Base-by-base conservation (phyloP, 2,888 invertebrate species). In the Ectropis crepuscularia region DNA sequence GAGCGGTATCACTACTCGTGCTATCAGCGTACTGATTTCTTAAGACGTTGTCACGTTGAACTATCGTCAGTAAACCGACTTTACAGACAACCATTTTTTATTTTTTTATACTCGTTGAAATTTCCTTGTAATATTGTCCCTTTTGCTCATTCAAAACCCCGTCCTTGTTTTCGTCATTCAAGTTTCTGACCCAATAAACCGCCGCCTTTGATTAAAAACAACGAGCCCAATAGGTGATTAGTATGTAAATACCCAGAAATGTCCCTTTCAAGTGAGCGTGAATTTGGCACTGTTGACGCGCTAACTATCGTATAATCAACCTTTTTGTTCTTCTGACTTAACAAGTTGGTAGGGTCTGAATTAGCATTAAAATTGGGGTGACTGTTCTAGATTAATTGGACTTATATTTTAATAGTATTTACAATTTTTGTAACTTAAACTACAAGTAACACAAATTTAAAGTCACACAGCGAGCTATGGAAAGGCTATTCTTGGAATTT, bases 131-230 rank as follows among this genome's bases (percentile, higher is more conserved):
- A 2, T n/a, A n/a, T 28, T 28, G 16, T 28, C 16, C 16, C 4
- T 28, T 28, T 28, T 28, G 16, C 16, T 28, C 8, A 16, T 28
- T 4, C 6, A 8, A 46, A 46, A 12, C 0, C 12, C 11, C 37
- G 7, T 38, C 39, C 39, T 10, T 42, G 6, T 51, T 12, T n/a
- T 28, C 16, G 7, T 28, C 28, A n/a, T 51, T n/a, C 28, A 16
- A 16, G n/a, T 41, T 11, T 11, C n/a, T 7, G 36, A 37, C n/a
- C 39, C 41, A 51, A 50, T 12, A 49, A 55, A 50, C 11, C 43
- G 37, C 59, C 48, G 10, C 41, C 43, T 38, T 58, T 63, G 59
- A 63, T 63, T 59, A 63, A 63, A 63, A 63, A 51, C 63, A 55
- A 55, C 59, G 50, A 16, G 38, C 49, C 43, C 49, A 42, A 49